Conservation (phyloP, 2,797 vertebrate species). For the Enteromius afrohamiltoni region DNA sequence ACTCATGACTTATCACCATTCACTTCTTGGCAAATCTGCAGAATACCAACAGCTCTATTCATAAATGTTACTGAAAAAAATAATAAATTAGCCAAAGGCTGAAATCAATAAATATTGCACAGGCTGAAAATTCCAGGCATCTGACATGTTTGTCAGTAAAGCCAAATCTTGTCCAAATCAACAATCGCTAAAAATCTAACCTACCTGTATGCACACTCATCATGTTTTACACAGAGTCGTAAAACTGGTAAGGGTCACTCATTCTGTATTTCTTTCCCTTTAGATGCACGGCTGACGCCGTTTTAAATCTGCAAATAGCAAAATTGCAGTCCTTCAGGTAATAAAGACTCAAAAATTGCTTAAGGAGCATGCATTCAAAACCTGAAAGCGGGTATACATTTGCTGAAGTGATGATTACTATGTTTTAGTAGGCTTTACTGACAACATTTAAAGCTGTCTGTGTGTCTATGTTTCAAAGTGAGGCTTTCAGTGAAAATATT, state of each 20-base stretch:
- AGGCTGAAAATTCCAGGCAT: neutral
- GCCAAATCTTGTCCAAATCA: neutral
- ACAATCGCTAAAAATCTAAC: constrained; percentile 6
- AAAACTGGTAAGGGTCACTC: neutral
- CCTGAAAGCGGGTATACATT: neutral
- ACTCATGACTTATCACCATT: constrained; percentile 21
- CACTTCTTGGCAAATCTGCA: neutral
- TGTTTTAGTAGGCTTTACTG: neutral
- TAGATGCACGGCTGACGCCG: constrained; percentile 6
- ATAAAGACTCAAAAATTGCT: constrained; percentile 1
- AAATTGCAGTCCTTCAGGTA: constrained; percentile 11
- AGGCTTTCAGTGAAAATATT: neutral
- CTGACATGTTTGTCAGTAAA: neutral
- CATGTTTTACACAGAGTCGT: neutral
- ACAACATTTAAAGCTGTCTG: neutral
- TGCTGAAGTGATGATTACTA: neutral
- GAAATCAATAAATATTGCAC: constrained; percentile 4
- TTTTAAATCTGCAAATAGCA: constrained; percentile 3
- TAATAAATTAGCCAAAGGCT: neutral
- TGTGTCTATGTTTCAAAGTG: neutral
- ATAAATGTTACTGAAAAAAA: constrained; percentile 1
- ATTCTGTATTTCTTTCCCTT: constrained; percentile 19
- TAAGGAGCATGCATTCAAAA: constrained; percentile 1
- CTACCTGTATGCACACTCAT: neutral
- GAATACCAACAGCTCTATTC: constrained; percentile 13